These are phyloP conservation scores for Labrus mixtus DNA, from an alignment of 2,113 vertebrate genomes.

Conservation along the genomic window DNA sequence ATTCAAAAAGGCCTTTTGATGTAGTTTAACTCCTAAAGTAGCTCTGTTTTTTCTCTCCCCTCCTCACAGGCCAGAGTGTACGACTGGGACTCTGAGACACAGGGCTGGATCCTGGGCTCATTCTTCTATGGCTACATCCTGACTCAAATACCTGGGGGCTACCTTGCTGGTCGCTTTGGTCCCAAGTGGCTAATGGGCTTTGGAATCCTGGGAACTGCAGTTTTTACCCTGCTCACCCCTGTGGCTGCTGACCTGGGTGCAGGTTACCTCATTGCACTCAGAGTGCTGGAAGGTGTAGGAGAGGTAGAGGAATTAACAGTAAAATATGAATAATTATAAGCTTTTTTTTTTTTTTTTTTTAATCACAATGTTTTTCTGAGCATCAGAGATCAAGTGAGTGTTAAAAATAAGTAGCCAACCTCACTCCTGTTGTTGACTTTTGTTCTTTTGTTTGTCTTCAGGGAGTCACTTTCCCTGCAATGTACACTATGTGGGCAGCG, in stretches of 20 bases:
- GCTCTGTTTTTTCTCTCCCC: background rate
- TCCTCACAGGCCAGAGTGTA: constrained; percentile 88
- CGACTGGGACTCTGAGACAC: constrained; percentile 92
- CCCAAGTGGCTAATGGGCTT: constrained; percentile 92
- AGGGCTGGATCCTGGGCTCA: constrained; percentile 97
- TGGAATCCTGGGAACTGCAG: constrained; percentile 89
- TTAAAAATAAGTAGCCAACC: background rate
- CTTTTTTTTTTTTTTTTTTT: too few species aligned
- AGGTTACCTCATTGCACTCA: constrained; percentile 89
- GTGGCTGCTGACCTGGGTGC: constrained; percentile 90
- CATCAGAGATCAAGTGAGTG: background rate
- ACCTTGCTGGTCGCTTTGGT: constrained; percentile 89
- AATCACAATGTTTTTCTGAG: background rate
- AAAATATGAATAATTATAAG: too few species aligned
- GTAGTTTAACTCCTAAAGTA: background rate
- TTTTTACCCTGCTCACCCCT: constrained; percentile 94
- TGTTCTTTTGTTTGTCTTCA: constrained; percentile 73
- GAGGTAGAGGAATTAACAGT: constrained; percentile 84
- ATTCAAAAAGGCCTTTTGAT: background rate
- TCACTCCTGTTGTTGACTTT: background rate
- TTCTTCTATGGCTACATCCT: constrained; percentile 99
- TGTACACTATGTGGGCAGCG: constrained; percentile 97
- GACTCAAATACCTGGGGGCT: constrained; percentile 96
- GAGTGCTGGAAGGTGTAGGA: constrained; percentile 93
- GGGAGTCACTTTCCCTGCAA: constrained; percentile 97